These are phyloP conservation scores for Hanleya hanleyi DNA, from an alignment of 2,888 invertebrate species.

Conservation along the genomic window DNA sequence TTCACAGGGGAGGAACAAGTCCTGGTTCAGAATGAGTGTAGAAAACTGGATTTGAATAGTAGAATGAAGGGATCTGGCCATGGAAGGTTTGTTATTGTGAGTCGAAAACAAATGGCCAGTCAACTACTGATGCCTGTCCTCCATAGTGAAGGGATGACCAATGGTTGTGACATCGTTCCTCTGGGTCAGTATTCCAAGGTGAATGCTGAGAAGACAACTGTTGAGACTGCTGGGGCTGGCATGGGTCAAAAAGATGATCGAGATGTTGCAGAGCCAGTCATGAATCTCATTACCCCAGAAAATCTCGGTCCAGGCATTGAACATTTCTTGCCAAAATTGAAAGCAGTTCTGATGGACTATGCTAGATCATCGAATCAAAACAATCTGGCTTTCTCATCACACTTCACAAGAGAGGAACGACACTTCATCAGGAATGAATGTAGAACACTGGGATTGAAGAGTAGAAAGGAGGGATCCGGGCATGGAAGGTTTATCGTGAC, in stretches of 20 bases:
- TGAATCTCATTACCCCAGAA: no score
- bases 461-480: constrained; percentile 75
- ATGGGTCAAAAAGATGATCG: no score
- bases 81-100: constrained; percentile 76
- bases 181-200: no score
- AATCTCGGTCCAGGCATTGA: no score
- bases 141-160: constrained; percentile 75
- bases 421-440: constrained; percentile 71
- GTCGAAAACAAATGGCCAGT: constrained; percentile 74
- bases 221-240: constrained; percentile 82
- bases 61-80: constrained; percentile 75
- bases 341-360: constrained; percentile 66
- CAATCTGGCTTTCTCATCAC: constrained; percentile 73
- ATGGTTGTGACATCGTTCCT: constrained; percentile 75
- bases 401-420: constrained; percentile 74
- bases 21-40: constrained; percentile 70
- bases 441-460: constrained; percentile 75
- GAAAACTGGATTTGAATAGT: constrained; percentile 75
- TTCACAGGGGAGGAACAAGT: constrained; percentile 74
- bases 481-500: constrained; percentile 76
- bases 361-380: constrained; percentile 60
- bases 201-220: no score
- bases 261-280: no score
- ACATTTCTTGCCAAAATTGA: constrained; percentile 59
- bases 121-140: constrained; percentile 75